Evolutionary conservation across 2,113 vertebrate genomes (phyloP).

Genomic region (Sander vitreus): DNA sequence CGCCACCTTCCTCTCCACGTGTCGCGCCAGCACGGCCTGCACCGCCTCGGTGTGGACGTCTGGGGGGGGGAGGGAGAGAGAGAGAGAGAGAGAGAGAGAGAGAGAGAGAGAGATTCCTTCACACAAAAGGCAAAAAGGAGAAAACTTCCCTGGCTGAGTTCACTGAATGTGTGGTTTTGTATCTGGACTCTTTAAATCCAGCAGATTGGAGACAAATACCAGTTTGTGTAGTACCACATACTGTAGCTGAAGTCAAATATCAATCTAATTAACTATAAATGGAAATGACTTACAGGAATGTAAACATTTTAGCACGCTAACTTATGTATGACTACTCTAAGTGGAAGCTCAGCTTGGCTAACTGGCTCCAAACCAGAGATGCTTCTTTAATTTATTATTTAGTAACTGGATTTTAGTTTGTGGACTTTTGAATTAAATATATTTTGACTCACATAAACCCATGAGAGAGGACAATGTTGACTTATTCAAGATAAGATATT

Average conservation of each 20-base stretch:
- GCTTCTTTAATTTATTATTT: background rate
- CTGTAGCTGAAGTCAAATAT: background rate
- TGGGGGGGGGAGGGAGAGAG: slow-evolving; percentile 58
- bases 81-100: background rate
- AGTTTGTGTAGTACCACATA: background rate
- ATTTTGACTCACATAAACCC: background rate
- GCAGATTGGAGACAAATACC: too few relatives aligned
- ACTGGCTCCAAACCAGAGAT: background rate
- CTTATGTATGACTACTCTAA: background rate
- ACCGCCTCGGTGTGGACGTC: slow-evolving; percentile 99
- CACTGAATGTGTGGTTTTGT: background rate
- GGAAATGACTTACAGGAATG: background rate
- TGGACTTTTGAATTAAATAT: background rate
- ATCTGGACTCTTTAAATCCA: background rate
- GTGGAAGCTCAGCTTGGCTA: background rate
- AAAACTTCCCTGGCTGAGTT: background rate
- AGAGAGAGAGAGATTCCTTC: background rate
- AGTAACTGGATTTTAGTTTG: background rate
- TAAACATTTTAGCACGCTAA: background rate
- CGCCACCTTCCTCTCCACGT: slow-evolving; percentile 98
- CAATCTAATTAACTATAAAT: background rate
- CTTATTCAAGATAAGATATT: background rate
- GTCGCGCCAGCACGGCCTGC: slow-evolving; percentile 96
- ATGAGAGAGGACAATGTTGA: background rate
- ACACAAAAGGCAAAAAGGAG: background rate